phyloP scores from a whole-genome alignment of 2,113 vertebrate genomes.

The Pleuronectes platessa region DNA sequence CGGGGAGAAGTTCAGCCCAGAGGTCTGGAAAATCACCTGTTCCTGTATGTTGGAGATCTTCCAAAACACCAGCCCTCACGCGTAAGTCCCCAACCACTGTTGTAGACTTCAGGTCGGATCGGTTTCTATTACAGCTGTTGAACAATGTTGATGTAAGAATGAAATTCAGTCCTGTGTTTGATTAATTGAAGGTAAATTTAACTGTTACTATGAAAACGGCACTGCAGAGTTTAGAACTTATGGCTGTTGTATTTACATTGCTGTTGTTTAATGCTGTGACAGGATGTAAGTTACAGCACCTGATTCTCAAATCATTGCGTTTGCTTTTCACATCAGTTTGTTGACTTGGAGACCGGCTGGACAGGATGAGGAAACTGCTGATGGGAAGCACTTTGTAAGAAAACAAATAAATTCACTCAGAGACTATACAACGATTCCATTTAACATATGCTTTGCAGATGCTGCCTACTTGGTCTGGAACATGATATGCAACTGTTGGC shows the following conservation, averaged over 20 bases:
- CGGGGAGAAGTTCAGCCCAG: slow-evolving; percentile 93
- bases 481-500: neutral
- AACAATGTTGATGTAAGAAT: too few relatives aligned
- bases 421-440: neutral
- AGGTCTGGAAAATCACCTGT: slow-evolving; percentile 95
- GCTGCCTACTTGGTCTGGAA: neutral
- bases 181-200: too few relatives aligned
- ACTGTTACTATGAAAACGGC: too few relatives aligned
- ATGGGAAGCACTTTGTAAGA: slow-evolving; percentile 90
- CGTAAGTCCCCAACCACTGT: slow-evolving; percentile 58
- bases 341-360: slow-evolving; percentile 93
- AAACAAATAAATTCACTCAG: neutral
- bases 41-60: slow-evolving; percentile 98
- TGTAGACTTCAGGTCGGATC: neutral
- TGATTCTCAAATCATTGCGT: slow-evolving; percentile 20
- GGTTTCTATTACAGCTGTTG: too few relatives aligned
- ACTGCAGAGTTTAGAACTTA: neutral
- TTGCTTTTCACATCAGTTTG: slow-evolving; percentile 83
- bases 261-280: slow-evolving; percentile 4
- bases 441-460: neutral
- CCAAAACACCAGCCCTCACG: slow-evolving; percentile 91
- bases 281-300: neutral
- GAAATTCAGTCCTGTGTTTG: neutral
- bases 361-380: slow-evolving; percentile 91
- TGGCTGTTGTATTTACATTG: neutral